Conservation (phyloP, 2,113 vertebrate species). For the Montifringilla adamsi region DNA sequence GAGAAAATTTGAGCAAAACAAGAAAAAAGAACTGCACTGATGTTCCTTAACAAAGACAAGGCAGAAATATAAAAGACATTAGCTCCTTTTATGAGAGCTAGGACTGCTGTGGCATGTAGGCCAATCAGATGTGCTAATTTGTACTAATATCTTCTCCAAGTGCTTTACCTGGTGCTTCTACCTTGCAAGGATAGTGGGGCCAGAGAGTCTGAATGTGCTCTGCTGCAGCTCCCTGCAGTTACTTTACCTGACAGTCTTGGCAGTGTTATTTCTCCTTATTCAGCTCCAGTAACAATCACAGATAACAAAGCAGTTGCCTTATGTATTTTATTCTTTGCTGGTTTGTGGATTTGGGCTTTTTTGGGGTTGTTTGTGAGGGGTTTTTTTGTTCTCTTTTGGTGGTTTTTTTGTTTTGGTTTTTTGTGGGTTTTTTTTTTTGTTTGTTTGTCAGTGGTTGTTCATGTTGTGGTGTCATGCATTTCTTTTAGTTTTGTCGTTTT, state of each 20-base stretch:
- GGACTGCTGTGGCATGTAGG: not conserved
- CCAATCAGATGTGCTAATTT: not conserved
- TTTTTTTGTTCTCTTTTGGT: too few relatives aligned
- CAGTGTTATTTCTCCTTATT: not conserved
- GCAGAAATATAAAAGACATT: not conserved
- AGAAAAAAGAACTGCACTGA: not conserved
- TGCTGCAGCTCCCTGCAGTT: not conserved
- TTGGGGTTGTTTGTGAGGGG: fast-evolving
- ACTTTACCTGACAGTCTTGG: not conserved
- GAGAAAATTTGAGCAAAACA: not conserved
- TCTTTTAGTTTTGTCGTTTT: fast-evolving
- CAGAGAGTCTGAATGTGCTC: not conserved
- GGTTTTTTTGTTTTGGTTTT: too few relatives aligned
- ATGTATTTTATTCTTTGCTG: not conserved
- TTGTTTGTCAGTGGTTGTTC: not conserved
- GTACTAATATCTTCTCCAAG: not conserved
- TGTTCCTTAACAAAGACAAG: not conserved
- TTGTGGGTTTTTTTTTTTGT: too few relatives aligned
- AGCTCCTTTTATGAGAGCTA: not conserved
- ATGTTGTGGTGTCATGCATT: not conserved
- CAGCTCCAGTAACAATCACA: not conserved
- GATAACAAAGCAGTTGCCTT: not conserved
- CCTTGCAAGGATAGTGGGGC: not conserved
- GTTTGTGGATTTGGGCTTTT: not conserved
- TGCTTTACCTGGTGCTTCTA: not conserved